Evolutionary conservation across 2,888 invertebrate genomes (phyloP).

Genomic region (Hyalella azteca): DNA sequence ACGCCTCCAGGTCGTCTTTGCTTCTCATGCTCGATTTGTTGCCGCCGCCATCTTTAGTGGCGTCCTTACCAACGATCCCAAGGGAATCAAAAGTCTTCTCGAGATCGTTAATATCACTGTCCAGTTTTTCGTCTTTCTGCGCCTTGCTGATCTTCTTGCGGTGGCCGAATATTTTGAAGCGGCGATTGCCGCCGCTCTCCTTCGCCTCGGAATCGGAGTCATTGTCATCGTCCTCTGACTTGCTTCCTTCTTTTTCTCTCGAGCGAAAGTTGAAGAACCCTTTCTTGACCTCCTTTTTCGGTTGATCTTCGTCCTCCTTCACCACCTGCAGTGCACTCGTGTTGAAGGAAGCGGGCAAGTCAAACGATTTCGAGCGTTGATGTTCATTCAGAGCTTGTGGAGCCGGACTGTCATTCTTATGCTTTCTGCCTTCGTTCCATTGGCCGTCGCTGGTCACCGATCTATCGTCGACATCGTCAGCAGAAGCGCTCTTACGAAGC

Average conservation of each 20-base stretch:
- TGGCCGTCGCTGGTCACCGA: constrained; percentile 41
- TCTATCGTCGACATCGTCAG: constrained; percentile 45
- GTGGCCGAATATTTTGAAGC: constrained; percentile 47
- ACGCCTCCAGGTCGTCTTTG: constrained; percentile 44
- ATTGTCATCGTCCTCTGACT: constrained; percentile 2
- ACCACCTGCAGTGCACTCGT: constrained; percentile 21
- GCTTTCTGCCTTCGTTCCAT: constrained; percentile 41
- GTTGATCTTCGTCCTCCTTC: neutral
- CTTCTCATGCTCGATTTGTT: neutral
- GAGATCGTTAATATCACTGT: constrained; percentile 53
- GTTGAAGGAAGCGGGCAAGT: constrained; percentile 15
- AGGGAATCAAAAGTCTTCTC: constrained; percentile 58
- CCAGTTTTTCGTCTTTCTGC: constrained; percentile 47
- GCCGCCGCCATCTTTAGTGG: constrained; percentile 39
- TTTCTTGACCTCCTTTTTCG: constrained; percentile 32
- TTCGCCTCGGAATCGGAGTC: neutral
- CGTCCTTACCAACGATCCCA: constrained; percentile 54
- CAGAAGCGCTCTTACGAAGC: constrained; percentile 35
- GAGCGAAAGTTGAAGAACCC: constrained; percentile 24
- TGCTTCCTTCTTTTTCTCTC: constrained; percentile 27
- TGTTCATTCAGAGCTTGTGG: neutral
- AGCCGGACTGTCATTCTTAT: neutral
- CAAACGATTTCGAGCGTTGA: constrained; percentile 6
- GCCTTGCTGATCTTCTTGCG: constrained; percentile 45
- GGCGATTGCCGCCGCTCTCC: constrained; percentile 39